Evolutionary conservation across 2,888 invertebrate genomes (phyloP), one percentile per base, ranked within the genome.

Genomic region (Cataglyphis livida): DNA sequence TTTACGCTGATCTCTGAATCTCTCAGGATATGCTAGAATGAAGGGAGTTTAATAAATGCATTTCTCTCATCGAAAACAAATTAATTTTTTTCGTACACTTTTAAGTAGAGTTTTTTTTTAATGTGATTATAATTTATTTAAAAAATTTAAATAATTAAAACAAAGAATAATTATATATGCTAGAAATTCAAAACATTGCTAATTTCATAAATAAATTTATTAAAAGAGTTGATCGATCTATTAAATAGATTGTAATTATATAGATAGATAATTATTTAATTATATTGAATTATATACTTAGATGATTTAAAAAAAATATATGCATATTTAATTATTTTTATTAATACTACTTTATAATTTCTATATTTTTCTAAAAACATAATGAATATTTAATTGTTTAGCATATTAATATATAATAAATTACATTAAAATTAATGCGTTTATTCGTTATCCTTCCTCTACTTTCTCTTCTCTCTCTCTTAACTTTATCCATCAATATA

Each of bases 21-120:
- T 44, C 18, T n/a, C 3, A 28, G 12, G 0, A 1, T 59, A 41
- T 35, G 21, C 21, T 12, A 5, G 15, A 3, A 12, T 44, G 21
- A 44, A 44, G 48, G 28, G 51, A 51, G 25, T 38, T 59, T 78
- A 78, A 78, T 78, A 44, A 51, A 25, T 18, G 21, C 32, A 28
- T 28, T 41, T 44, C 3, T 44, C 41, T 44, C 41, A 21, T 3
- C 3, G 28, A 21, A 3, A 21, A 66, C 3, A n/a, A 28, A 18
- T 38, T 71, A n/a, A 5, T 38, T 61, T 18, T 61, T 61, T 38
- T 57, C 2, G 21, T 41, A 41, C 1, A 21, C 15, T 32, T 7
- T 44, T 61, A 32, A 10, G n/a, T 48, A 10, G 21, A n/a, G 15
- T 5, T 51, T 25, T 44, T 38, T 3, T 38, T 38, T 21, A 74